phyloP scores from a whole-genome alignment of 2,797 vertebrate genomes.

The Phyllotis vaccarum region DNA sequence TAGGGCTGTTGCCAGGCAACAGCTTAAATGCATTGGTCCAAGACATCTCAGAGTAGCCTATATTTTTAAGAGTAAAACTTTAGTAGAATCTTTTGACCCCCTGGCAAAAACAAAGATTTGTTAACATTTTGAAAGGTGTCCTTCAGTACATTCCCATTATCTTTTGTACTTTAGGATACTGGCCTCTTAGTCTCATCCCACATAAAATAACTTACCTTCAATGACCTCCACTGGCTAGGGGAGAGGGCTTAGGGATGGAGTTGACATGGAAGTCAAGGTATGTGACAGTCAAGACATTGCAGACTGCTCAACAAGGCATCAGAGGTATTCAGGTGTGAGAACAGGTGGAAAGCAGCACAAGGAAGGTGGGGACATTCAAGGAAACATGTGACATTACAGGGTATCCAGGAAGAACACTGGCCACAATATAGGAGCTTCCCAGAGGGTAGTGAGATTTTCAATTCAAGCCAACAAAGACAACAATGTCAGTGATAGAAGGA shows the following conservation, averaged over 20 bases:
- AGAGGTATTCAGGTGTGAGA: background rate
- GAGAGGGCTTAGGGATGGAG: background rate
- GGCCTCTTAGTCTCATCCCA: background rate
- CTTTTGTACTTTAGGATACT: constrained; percentile 2
- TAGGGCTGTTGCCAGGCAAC: constrained; percentile 68
- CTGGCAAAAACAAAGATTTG: constrained; percentile 38
- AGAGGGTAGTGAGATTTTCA: background rate
- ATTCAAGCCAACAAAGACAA: background rate
- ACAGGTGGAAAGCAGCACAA: background rate
- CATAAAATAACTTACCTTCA: constrained; percentile 24
- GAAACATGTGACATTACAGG: background rate
- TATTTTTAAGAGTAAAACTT: constrained; percentile 64
- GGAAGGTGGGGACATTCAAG: background rate
- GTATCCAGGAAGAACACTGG: background rate
- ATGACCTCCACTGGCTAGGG: background rate
- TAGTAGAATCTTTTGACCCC: constrained; percentile 41
- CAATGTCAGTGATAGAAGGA: background rate
- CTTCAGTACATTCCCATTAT: background rate
- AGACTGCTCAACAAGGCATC: background rate
- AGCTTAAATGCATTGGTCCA: constrained; percentile 27
- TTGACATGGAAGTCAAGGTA: background rate
- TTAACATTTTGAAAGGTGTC: constrained; percentile 31
- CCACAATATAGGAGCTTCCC: background rate
- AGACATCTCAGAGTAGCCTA: background rate
- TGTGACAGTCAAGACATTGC: background rate